These are phyloP conservation scores for Carabus problematicus DNA, from an alignment of 2,888 invertebrate species.

Conservation along the genomic window DNA sequence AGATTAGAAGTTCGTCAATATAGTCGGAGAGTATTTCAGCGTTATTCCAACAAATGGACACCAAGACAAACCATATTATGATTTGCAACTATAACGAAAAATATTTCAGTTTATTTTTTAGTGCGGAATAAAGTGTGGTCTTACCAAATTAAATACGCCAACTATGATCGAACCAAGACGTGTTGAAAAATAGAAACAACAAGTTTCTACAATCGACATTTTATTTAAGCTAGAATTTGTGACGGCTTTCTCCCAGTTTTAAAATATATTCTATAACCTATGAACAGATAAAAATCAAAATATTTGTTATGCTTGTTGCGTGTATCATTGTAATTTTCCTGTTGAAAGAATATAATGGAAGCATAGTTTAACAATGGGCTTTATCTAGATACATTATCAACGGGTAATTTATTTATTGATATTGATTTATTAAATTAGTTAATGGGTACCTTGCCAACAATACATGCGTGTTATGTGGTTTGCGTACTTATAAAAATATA, in stretches of 20 bases:
- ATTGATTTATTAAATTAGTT: constrained; percentile 8
- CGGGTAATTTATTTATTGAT: constrained; percentile 31
- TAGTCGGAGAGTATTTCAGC: constrained; percentile 4
- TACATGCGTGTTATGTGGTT: too few species aligned
- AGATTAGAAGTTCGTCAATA: constrained; percentile 5
- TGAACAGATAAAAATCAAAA: constrained; percentile 19
- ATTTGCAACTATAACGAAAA: constrained; percentile 23
- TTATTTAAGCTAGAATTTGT: constrained; percentile 3
- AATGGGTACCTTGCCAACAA: too few species aligned
- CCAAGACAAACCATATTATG: constrained; percentile 13
- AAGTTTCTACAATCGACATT: constrained; percentile 43
- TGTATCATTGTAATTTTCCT: constrained; percentile 27
- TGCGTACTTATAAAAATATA: too few species aligned
- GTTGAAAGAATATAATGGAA: constrained; percentile 14
- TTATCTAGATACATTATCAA: constrained; percentile 31
- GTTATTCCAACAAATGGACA: constrained; percentile 12
- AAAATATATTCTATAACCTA: too few species aligned
- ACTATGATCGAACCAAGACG: constrained; percentile 42
- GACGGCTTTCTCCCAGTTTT: background rate
- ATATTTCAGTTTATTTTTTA: background rate
- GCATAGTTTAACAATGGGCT: constrained; percentile 23
- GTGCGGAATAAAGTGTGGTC: background rate
- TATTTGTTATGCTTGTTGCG: constrained; percentile 24
- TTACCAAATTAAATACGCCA: constrained; percentile 43
- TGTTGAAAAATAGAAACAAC: constrained; percentile 44